phyloP scores from a whole-genome alignment of 2,888 invertebrate genomes.

The Ditula angustiorana region DNA sequence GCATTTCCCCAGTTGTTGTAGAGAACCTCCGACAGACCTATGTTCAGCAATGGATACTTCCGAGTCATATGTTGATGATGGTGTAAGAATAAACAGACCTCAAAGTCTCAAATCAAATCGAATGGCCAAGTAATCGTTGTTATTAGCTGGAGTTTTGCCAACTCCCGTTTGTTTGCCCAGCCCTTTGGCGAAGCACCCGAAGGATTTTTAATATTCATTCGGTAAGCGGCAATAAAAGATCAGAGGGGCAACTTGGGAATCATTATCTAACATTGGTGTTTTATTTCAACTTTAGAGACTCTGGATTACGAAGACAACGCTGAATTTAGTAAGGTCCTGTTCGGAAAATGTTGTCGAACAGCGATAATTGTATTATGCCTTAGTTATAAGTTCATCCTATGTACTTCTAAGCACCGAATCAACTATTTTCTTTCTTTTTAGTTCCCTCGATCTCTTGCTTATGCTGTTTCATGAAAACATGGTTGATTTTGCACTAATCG shows the following conservation, averaged over 20 bases:
- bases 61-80: not conserved
- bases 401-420: no score
- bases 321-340: not conserved
- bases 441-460: no score
- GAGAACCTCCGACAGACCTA: no score
- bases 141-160: not conserved
- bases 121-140: not conserved
- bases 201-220: slow-evolving; percentile 29
- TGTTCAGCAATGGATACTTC: no score
- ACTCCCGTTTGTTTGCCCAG: not conserved
- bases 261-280: not conserved
- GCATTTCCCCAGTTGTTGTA: not conserved
- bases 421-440: no score
- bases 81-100: not conserved
- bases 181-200: not conserved
- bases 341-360: no score
- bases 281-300: not conserved
- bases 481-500: no score
- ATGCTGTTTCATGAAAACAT: no score
- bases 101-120: not conserved
- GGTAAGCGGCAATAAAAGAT: slow-evolving; percentile 23
- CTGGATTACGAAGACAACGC: not conserved
- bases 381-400: no score
- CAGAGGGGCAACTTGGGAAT: slow-evolving; percentile 10
- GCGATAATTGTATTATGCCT: no score